phyloP scores from a whole-genome alignment of 23 tunicate genomes.

The Halocynthia roretzi region DNA sequence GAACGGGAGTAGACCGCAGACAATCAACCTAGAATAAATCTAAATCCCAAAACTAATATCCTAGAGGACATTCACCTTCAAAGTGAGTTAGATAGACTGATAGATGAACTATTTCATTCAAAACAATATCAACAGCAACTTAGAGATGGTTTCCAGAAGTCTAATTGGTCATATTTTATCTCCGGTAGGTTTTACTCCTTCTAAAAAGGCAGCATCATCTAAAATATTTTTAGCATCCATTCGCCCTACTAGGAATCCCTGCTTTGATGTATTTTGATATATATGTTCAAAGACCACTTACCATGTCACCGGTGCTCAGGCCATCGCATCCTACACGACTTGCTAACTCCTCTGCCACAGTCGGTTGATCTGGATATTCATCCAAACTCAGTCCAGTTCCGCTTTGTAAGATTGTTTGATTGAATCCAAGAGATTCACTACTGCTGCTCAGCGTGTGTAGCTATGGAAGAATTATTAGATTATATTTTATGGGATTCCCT shows the following conservation, averaged over 20 bases:
- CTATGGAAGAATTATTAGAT: not conserved
- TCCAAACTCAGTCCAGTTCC: conserved; percentile 26
- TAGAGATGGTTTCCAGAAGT: too few species aligned
- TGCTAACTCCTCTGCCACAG: conserved; percentile 3
- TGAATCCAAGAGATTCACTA: conserved; percentile 13
- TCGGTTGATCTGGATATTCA: conserved; percentile 41
- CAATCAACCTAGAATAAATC: conserved; percentile 21
- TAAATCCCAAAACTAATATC: not conserved
- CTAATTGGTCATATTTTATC: too few species aligned
- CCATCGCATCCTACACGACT: conserved; percentile 11
- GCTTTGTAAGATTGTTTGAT: conserved; percentile 41
- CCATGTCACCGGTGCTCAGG: conserved; percentile 6
- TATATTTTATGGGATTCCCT: not conserved
- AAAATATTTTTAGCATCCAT: too few species aligned
- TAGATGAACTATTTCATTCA: too few species aligned
- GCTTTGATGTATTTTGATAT: too few species aligned
- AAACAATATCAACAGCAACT: too few species aligned
- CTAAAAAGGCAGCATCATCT: too few species aligned
- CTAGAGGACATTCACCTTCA: not conserved
- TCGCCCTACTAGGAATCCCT: too few species aligned
- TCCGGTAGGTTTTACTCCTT: too few species aligned
- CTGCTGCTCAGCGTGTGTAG: conserved; percentile 34
- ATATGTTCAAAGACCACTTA: not conserved
- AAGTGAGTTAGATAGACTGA: too few species aligned
- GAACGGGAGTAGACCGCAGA: conserved; percentile 2